phyloP scores from a whole-genome alignment of 2,888 invertebrate species.

The Zhengitettix transpicula region DNA sequence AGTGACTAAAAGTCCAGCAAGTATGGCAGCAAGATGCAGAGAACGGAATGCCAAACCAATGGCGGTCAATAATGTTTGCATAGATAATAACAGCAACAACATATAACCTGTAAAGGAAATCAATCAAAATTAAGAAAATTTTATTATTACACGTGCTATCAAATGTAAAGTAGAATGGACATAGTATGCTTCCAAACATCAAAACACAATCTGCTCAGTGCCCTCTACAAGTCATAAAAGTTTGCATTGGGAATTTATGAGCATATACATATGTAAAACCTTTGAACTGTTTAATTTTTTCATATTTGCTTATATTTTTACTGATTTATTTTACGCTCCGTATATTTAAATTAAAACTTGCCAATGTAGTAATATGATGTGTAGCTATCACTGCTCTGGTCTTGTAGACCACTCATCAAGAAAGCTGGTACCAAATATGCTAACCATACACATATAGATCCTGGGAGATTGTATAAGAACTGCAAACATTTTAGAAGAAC shows the following conservation, averaged over 20 bases:
- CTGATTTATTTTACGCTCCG: not conserved
- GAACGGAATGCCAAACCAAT: conserved; percentile 48
- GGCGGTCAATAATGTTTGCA: conserved; percentile 31
- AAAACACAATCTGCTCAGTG: too few species aligned
- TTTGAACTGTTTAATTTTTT: too few species aligned
- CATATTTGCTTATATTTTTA: too few species aligned
- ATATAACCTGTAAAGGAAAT: conserved; percentile 38
- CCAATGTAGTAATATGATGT: conserved; percentile 21
- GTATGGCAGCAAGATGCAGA: conserved; percentile 39
- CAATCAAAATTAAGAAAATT: not conserved
- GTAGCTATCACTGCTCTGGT: conserved; percentile 19
- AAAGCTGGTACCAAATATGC: conserved; percentile 77
- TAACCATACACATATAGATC: conserved; percentile 63
- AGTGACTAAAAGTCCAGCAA: conserved; percentile 42
- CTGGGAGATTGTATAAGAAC: conserved; percentile 62
- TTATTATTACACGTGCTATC: too few species aligned
- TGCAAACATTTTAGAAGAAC: conserved; percentile 22
- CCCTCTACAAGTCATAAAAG: not conserved
- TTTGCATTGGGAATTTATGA: not conserved
- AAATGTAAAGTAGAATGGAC: too few species aligned
- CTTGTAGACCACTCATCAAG: conserved; percentile 69
- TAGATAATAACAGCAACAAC: conserved; percentile 32
- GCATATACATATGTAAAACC: too few species aligned
- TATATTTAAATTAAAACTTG: conserved; percentile 10
- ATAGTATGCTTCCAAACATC: too few species aligned